phyloP scores from a whole-genome alignment of 2,113 vertebrate species.

The Bos taurus region DNA sequence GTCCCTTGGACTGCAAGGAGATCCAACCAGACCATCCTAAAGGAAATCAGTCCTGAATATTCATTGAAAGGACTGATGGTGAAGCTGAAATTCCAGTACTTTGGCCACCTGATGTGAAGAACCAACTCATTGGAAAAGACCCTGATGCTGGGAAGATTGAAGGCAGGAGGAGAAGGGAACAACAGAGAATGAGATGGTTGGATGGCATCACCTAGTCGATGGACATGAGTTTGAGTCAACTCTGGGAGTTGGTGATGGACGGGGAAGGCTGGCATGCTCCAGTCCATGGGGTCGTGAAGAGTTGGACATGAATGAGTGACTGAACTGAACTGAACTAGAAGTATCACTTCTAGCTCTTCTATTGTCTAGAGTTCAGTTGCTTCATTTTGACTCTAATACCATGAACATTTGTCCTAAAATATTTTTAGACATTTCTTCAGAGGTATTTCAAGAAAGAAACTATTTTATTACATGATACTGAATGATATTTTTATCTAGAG shows the following conservation, averaged over 20 bases:
- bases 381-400: not conserved
- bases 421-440: not conserved
- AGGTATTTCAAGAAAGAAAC: not conserved
- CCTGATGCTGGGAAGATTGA: not conserved
- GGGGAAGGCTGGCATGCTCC: not conserved
- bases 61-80: too few species aligned
- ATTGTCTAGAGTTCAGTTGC: not conserved
- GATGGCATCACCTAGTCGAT: not conserved
- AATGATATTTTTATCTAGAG: not conserved
- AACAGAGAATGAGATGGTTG: not conserved
- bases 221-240: not conserved
- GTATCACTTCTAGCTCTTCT: not conserved
- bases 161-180: not conserved
- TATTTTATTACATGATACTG: not conserved
- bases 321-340: not conserved
- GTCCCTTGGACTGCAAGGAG: too few species aligned
- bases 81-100: too few species aligned
- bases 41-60: too few species aligned
- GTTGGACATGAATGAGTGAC: not conserved
- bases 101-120: not conserved
- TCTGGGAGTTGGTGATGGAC: not conserved
- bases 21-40: too few species aligned
- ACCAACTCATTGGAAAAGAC: not conserved
- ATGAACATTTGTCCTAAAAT: not conserved
- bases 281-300: not conserved